Base-by-base conservation (phyloP, 2,113 vertebrate species). In the Percopsis transmontana region DNA sequence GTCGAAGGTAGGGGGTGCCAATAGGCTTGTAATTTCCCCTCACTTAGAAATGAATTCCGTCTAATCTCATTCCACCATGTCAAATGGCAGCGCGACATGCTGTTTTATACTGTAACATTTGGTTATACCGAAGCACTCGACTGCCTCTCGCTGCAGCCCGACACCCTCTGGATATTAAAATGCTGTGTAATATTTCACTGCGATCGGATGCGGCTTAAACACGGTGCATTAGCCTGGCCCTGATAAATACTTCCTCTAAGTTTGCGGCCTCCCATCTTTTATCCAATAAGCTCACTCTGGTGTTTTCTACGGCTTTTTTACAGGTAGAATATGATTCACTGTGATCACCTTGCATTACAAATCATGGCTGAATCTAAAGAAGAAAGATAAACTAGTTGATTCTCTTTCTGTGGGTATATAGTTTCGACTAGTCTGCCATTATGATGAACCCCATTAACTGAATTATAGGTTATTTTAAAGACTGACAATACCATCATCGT, bases 61-160 rank as follows among this genome's bases (percentile, higher is more conserved):
- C 88, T 92, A 92, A 93, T 93, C 90, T 93, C 87, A 91, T 92
- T 91, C 85, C 90, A 85, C 87, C 90, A 88, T 93, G 91, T 93
- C 92, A 92, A 91, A 92, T 90, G 88, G 85, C 77, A 76, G 73
- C 69, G 79, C 82, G 83, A 90, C 90, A 91, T 77, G 87, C 87
- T 91, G 91, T 91, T 92, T 92, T 92, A 87, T 89, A 85, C 87
- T 77, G 90, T 89, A 91, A 90, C 91, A 91, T 92, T 91, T 91
- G 90, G 90, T 92, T 92, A 88, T 87, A 87, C 80, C 76, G 90
- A 83, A 89, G 86, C 90, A 91, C 85, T 83, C 87, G 82, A 89
- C 76, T 88, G 90, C 85, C 64, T 90, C 84, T 45, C 77, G 72
- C 84, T 87, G 71, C 83, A 88, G 86, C 77, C 84, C 55, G 70